A percentile compares a stretch with the other conserved stretches of the same genome.
phyloP scores from a whole-genome alignment of 2,113 vertebrate species.

The Rhabdornis inornatus region DNA sequence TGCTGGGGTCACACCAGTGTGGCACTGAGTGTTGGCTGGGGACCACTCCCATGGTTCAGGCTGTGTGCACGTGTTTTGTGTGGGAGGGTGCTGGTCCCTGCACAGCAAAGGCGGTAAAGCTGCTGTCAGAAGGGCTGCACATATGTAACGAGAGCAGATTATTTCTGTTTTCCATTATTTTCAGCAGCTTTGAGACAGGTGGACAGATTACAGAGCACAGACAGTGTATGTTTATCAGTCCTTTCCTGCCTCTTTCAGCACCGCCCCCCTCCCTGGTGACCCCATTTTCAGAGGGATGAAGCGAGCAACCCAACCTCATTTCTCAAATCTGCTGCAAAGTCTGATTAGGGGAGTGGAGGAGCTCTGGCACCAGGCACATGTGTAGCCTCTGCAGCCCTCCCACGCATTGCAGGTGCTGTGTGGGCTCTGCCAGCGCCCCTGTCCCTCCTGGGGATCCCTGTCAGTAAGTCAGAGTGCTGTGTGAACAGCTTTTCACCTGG shows the following conservation, averaged over 20 bases:
- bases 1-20: neutral
- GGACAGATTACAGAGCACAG: constrained; percentile 27
- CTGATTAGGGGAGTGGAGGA: neutral
- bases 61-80: neutral
- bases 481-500: neutral
- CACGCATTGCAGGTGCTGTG: neutral
- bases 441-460: neutral
- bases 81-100: neutral
- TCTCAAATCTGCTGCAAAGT: neutral
- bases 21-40: neutral
- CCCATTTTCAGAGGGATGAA: constrained; percentile 48
- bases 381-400: neutral
- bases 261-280: neutral
- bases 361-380: fast-evolving
- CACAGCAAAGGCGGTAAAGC: neutral
- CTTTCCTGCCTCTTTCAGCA: neutral
- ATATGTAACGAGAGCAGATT: neutral
- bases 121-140: neutral
- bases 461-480: fast-evolving
- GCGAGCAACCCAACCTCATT: constrained; percentile 11
- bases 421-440: neutral
- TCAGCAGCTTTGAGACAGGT: constrained; percentile 10
- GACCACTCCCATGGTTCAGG: neutral
- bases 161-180: constrained; percentile 17
- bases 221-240: neutral